Conservation (phyloP, 2,113 vertebrate genomes). For the Pandion haliaetus region DNA sequence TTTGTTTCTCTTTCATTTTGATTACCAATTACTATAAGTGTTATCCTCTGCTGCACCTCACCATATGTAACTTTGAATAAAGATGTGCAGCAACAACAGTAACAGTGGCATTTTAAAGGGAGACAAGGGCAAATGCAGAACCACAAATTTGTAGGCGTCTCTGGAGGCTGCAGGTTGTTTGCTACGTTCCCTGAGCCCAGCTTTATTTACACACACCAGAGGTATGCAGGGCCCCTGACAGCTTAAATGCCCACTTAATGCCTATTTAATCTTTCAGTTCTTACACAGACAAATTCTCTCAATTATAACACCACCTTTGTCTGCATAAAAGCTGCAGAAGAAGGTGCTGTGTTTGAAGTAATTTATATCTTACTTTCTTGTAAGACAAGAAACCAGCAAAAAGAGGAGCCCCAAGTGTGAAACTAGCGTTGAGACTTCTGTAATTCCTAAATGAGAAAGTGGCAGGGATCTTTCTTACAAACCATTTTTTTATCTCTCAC, state of each 20-base stretch:
- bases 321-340: background rate
- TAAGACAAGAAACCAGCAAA: background rate
- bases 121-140: background rate
- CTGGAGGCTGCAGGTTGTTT: background rate
- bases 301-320: background rate
- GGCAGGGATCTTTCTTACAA: background rate
- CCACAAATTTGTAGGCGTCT: background rate
- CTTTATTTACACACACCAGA: background rate
- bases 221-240: accelerated
- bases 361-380: background rate
- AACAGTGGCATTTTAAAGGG: background rate
- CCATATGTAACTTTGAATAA: background rate
- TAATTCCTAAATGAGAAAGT: background rate
- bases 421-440: background rate
- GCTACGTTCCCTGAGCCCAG: background rate
- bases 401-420: background rate
- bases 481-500: background rate
- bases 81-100: background rate
- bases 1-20: background rate
- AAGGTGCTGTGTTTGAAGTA: background rate
- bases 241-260: background rate
- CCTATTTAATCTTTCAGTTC: background rate
- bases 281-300: background rate
- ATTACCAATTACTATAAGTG: background rate
- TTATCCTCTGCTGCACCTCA: background rate